phyloP scores from a whole-genome alignment of 2,888 invertebrate genomes.

The Torymus auratus region DNA sequence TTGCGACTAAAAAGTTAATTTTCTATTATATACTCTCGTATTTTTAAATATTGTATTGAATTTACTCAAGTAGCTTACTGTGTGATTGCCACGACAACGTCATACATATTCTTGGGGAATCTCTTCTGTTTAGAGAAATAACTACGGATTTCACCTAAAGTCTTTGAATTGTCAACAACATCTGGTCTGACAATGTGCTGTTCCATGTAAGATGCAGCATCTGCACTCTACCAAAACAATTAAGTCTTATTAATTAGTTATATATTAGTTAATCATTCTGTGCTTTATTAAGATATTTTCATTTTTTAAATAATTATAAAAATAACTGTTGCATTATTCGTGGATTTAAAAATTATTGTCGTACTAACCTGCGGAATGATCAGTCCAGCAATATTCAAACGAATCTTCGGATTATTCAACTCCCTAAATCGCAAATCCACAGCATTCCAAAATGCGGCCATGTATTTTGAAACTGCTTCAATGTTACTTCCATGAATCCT shows the following conservation, averaged over 20 bases:
- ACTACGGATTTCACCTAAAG: conserved; percentile 3
- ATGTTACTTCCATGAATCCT: conserved; percentile 34
- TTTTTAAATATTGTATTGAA: not conserved
- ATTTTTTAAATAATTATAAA: no score
- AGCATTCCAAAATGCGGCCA: conserved; percentile 44
- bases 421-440: conserved; percentile 46
- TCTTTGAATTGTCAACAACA: not conserved
- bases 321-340: no score
- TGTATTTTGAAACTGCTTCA: conserved; percentile 19
- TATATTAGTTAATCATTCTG: no score
- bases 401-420: conserved; percentile 12
- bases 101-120: conserved; percentile 25
- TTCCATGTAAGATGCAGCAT: conserved; percentile 9
- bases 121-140: conserved; percentile 18
- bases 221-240: conserved; percentile 14
- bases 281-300: no score
- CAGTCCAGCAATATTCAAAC: conserved; percentile 46
- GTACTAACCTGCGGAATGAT: conserved; percentile 37
- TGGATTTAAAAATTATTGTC: no score
- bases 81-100: conserved; percentile 21
- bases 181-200: not conserved
- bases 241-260: no score
- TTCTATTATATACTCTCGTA: not conserved
- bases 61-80: conserved; percentile 5
- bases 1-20: not conserved